Evolutionary conservation across 2,113 vertebrate species (phyloP), one percentile per base, ranked within the genome.

Genomic region (Sprattus sprattus): DNA sequence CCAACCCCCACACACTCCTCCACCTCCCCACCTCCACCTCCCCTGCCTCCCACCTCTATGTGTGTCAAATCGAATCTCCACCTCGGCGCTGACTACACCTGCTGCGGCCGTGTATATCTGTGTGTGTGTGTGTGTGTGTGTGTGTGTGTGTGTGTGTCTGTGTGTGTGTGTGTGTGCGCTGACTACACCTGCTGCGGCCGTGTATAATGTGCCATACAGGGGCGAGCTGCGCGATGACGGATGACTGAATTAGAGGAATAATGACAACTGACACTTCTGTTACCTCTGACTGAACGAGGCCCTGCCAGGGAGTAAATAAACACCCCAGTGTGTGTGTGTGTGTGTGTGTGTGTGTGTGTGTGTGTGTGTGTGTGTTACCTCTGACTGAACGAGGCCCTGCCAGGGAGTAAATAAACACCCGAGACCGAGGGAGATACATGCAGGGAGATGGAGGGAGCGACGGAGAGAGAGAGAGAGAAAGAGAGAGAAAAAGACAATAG

Each of bases 261-360:
- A 96, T 95, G 95, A 95, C 95, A 96, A 95, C 94, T 96, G 95
- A 96, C 95, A 95, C 95, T 94, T 94, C 92, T 94, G 95, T 95
- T 96, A 95, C 94, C 93, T 93, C 93, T 95, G 91, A 89, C 92
- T 92, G 90, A 94, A 93, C 93, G 91, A 90, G 93, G 92, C 91
- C 88, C 46, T 85, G 82, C 88, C 90, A 92, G 92, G 90, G 91
- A 91, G 94, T 94, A 94, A 95, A 94, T 94, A 96, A 94, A 92
- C 91, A 92, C 88, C 88, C n/a, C n/a, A n/a, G n/a, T n/a, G n/a
- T n/a, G n/a, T n/a, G n/a, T n/a, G n/a, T n/a, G n/a, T n/a, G n/a
- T n/a, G n/a, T n/a, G n/a, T n/a, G n/a, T n/a, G n/a, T n/a, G n/a
- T n/a, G n/a, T n/a, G n/a, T n/a, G n/a, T n/a, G n/a, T n/a, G n/a